Evolutionary conservation across 2,113 vertebrate species (phyloP).

Genomic region (Mesitornis unicolor): DNA sequence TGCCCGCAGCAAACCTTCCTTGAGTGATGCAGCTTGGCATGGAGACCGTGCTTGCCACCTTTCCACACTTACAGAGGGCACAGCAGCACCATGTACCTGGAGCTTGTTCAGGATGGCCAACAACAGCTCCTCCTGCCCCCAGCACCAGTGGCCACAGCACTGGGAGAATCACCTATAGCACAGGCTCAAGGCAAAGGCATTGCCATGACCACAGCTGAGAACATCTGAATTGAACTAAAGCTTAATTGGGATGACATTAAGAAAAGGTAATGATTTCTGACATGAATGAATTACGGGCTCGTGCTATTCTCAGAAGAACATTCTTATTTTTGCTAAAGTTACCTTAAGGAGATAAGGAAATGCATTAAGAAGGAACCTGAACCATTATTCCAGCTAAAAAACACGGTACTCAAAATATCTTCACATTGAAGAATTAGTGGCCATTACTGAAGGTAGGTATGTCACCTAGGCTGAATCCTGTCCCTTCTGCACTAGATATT

Average conservation of each 20-base stretch:
- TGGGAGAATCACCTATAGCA: background rate
- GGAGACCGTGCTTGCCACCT: background rate
- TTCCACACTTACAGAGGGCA: background rate
- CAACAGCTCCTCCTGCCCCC: background rate
- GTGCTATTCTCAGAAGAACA: background rate
- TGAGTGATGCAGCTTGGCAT: fast-evolving
- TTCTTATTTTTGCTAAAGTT: background rate
- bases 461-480: background rate
- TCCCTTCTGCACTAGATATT: background rate
- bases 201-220: background rate
- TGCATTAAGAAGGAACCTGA: background rate
- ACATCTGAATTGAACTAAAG: background rate
- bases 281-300: background rate
- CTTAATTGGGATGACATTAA: background rate
- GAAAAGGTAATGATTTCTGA: background rate
- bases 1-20: background rate
- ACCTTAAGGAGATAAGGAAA: background rate
- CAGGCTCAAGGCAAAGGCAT: background rate
- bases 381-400: background rate
- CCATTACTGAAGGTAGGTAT: background rate
- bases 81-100: background rate
- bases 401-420: background rate
- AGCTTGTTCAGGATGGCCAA: fast-evolving
- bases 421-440: background rate
- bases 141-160: background rate